phyloP scores from a whole-genome alignment of 2,113 vertebrate genomes.

The Phocoena sinus region DNA sequence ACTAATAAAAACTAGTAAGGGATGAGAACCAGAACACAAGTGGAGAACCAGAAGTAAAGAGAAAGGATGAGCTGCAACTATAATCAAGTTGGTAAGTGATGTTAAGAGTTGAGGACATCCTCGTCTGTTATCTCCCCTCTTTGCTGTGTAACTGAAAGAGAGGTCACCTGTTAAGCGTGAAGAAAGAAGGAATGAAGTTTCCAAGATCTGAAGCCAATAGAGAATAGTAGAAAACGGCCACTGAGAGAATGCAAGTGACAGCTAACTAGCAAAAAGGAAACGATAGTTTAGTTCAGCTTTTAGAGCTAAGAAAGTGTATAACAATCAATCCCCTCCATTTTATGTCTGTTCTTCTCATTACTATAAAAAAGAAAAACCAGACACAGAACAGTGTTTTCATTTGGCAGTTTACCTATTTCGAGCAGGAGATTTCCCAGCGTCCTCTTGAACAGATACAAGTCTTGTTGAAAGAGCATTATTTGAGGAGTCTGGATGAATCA shows the following conservation, averaged over 20 bases:
- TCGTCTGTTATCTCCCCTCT: background rate
- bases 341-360: background rate
- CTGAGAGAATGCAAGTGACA: background rate
- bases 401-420: slow-evolving; percentile 87
- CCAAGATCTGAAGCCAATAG: background rate
- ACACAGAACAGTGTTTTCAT: background rate
- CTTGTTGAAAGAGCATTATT: slow-evolving; percentile 85
- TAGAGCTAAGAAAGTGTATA: background rate
- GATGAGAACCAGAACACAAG: background rate
- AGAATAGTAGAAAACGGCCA: background rate
- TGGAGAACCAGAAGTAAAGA: background rate
- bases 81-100: background rate
- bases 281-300: background rate
- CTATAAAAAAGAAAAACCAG: background rate
- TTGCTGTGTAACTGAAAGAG: background rate
- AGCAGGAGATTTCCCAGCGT: slow-evolving; percentile 93
- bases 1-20: background rate
- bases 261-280: background rate
- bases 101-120: background rate
- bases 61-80: background rate
- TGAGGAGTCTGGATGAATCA: slow-evolving; percentile 94
- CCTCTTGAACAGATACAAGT: slow-evolving; percentile 91
- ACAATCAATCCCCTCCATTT: background rate
- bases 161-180: background rate
- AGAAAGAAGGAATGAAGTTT: background rate